These are phyloP conservation scores for Lepidiolamprologus cunningtoni DNA, from an alignment of 2,113 vertebrate species.

Conservation along the genomic window DNA sequence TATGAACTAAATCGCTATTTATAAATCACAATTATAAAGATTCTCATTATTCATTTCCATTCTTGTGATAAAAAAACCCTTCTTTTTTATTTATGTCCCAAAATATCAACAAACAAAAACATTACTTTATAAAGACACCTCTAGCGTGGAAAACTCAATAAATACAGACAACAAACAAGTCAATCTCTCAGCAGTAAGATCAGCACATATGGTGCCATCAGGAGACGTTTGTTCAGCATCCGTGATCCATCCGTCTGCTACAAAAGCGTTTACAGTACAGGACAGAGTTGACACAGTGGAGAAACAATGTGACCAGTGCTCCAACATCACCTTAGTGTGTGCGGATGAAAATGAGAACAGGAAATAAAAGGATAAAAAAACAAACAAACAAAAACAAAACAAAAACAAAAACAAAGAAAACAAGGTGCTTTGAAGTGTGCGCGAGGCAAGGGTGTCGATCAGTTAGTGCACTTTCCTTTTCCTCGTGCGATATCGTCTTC, in stretches of 20 bases:
- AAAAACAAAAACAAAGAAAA: not conserved
- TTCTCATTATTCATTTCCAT: not conserved
- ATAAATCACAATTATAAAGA: not conserved
- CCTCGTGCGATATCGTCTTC: conserved; percentile 74
- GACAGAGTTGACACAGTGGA: not conserved
- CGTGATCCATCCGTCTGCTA: not conserved
- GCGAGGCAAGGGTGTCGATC: not conserved
- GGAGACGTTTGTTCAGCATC: not conserved
- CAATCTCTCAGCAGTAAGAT: not conserved
- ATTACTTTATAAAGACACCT: not conserved
- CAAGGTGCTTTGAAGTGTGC: not conserved
- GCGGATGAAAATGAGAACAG: not conserved
- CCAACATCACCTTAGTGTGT: not conserved
- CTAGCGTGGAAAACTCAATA: not conserved
- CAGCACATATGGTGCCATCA: not conserved
- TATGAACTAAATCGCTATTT: not conserved
- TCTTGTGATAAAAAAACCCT: not conserved
- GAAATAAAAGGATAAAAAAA: not conserved
- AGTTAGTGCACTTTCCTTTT: conserved; percentile 83
- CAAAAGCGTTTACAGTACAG: not conserved
- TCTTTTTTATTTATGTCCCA: not conserved
- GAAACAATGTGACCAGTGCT: not conserved
- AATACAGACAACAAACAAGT: not conserved
- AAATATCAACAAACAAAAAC: not conserved
- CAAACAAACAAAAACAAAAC: not conserved